These are phyloP conservation scores for Phoxinus dragarum DNA, from an alignment of 2,797 vertebrate species.

Conservation along the genomic window DNA sequence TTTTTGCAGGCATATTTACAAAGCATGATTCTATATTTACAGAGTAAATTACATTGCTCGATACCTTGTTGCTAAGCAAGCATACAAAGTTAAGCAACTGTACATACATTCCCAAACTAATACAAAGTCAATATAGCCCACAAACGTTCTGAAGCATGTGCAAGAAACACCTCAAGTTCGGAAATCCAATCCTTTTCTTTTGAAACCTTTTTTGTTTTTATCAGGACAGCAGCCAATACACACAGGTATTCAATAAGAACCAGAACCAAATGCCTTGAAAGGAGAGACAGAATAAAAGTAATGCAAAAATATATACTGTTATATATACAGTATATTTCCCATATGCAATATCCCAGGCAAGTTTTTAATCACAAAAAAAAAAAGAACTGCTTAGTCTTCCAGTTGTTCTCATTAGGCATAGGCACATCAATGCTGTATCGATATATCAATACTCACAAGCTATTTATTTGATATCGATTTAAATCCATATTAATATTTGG, in stretches of 20 bases:
- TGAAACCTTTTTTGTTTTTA: background rate
- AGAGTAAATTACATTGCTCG: background rate
- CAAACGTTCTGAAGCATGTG: background rate
- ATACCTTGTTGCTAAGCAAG: background rate
- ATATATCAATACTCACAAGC: too few species aligned
- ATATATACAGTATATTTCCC: background rate
- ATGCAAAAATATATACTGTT: too few species aligned
- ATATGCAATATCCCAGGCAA: background rate
- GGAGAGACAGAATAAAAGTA: background rate
- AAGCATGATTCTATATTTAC: slow-evolving; percentile 4
- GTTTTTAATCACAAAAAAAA: background rate
- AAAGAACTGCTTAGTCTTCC: background rate
- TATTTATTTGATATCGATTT: too few species aligned
- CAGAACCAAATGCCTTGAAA: background rate
- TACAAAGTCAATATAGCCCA: slow-evolving; percentile 9
- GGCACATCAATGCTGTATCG: too few species aligned
- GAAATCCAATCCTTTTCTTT: background rate
- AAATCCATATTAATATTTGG: too few species aligned
- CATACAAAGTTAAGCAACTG: slow-evolving; percentile 4
- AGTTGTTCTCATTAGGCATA: background rate
- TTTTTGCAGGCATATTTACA: slow-evolving; percentile 2
- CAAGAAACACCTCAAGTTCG: background rate
- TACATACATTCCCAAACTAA: background rate
- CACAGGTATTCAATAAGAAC: background rate
- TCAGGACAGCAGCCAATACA: slow-evolving; percentile 16